phyloP scores from a whole-genome alignment of 2,113 vertebrate genomes.

The Phylloscopus trochilus region DNA sequence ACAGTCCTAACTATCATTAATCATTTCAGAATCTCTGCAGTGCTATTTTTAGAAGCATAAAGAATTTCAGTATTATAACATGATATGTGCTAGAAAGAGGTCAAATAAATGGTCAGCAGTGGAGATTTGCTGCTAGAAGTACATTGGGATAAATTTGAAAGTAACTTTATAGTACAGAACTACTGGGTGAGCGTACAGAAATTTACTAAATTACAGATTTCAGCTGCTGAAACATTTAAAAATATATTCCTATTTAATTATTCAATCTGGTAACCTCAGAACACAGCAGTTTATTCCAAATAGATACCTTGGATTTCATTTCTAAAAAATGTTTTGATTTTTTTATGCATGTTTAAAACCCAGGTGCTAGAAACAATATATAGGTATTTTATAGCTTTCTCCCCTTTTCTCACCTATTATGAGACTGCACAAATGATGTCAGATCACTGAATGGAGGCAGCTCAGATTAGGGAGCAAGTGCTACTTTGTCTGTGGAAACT shows the following conservation, averaged over 20 bases:
- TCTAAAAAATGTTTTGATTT: constrained; percentile 29
- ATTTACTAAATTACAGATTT: constrained; percentile 52
- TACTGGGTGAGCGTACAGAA: constrained; percentile 13
- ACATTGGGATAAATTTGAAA: constrained; percentile 23
- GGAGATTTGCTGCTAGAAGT: constrained; percentile 16
- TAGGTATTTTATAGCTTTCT: neutral
- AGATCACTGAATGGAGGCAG: neutral
- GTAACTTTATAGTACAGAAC: constrained; percentile 15
- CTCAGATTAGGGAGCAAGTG: neutral
- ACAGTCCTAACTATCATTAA: constrained; percentile 57
- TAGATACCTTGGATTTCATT: constrained; percentile 39
- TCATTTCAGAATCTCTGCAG: constrained; percentile 48
- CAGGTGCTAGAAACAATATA: neutral
- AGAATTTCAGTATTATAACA: constrained; percentile 38
- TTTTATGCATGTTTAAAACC: constrained; percentile 42
- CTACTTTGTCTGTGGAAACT: neutral
- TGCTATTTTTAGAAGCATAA: constrained; percentile 26
- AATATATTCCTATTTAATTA: constrained; percentile 55
- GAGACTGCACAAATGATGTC: neutral
- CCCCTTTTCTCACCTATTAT: neutral
- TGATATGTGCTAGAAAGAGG: neutral
- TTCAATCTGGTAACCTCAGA: constrained; percentile 44
- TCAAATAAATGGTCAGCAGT: constrained; percentile 20
- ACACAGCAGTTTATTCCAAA: constrained; percentile 49
- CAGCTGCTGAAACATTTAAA: constrained; percentile 44